A percentile compares a stretch with the other conserved stretches of the same genome.
phyloP scores from a whole-genome alignment of 2,797 vertebrate genomes.

The Craterocephalus amniculus region DNA sequence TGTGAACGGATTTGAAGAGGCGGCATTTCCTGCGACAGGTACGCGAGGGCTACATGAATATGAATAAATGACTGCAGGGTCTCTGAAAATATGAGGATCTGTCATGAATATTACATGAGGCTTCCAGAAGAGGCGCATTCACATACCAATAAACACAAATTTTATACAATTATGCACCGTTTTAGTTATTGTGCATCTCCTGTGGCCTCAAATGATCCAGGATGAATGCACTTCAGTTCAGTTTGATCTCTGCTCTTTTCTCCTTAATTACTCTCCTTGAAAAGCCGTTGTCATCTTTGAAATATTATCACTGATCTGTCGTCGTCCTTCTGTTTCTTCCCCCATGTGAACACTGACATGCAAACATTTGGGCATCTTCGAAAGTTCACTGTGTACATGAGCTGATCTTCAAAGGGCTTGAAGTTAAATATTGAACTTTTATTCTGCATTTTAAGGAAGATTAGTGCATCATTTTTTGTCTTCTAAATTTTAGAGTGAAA shows the following conservation, averaged over 20 bases:
- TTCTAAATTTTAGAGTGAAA: not conserved
- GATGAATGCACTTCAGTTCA: not conserved
- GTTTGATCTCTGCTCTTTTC: not conserved
- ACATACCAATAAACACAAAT: constrained; percentile 8
- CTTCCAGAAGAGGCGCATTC: constrained; percentile 34
- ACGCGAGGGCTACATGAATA: constrained; percentile 47
- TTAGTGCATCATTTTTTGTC: not conserved
- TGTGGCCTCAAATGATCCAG: not conserved
- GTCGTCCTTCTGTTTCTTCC: not conserved
- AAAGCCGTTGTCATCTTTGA: not conserved
- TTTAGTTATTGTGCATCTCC: not conserved
- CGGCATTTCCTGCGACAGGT: constrained; percentile 54
- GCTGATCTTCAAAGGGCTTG: not conserved
- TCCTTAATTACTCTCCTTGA: not conserved
- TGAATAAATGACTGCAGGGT: constrained; percentile 70
- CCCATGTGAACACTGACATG: not conserved
- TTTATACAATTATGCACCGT: constrained; percentile 1
- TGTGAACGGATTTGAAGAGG: constrained; percentile 10
- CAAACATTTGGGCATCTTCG: not conserved
- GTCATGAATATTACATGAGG: constrained; percentile 68
- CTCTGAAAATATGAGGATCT: constrained; percentile 57
- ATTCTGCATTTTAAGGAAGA: not conserved
- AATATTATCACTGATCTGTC: not conserved
- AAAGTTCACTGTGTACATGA: not conserved
- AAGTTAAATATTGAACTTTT: not conserved